Percentiles rank a stretch among this genome's conserved stretches.
These are phyloP conservation scores for Idaea straminata DNA, from an alignment of 2,888 invertebrate species.

Conservation along the genomic window DNA sequence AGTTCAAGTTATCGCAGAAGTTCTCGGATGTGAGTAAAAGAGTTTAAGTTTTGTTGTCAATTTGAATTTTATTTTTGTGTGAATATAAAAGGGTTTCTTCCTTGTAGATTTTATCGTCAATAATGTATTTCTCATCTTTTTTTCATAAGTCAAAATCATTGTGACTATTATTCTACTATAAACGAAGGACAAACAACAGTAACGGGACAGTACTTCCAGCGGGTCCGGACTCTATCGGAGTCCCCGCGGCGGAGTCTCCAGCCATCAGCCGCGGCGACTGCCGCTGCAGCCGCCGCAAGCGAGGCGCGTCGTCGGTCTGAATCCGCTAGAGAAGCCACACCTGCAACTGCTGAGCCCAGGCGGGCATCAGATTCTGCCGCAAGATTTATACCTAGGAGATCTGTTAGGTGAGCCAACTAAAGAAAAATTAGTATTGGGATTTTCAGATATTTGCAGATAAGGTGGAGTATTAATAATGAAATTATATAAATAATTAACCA, in stretches of 20 bases:
- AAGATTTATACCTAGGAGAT: constrained; percentile 56
- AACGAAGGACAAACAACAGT: not conserved
- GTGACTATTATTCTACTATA: not conserved
- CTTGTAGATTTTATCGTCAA: no score
- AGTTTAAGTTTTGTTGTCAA: not conserved
- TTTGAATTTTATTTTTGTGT: not conserved
- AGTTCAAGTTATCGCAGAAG: constrained; percentile 70
- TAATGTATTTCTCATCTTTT: no score
- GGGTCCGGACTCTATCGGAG: constrained; percentile 66
- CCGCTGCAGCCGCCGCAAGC: constrained; percentile 31
- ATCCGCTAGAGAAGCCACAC: constrained; percentile 48
- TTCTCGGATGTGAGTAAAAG: constrained; percentile 63
- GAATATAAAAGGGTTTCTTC: no score
- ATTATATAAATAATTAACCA: no score
- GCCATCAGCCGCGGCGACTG: constrained; percentile 38
- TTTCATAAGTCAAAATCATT: no score
- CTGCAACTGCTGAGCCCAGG: constrained; percentile 41
- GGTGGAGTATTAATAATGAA: no score
- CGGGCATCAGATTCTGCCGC: constrained; percentile 63
- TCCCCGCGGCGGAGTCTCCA: constrained; percentile 61
- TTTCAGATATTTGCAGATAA: not conserved
- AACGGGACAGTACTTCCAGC: constrained; percentile 35
- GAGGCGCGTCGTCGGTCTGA: constrained; percentile 65
- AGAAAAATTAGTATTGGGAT: not conserved
- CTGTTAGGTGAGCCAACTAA: constrained; percentile 51